Evolutionary conservation across 2,113 vertebrate genomes (phyloP).

Genomic region (Pipra filicauda): DNA sequence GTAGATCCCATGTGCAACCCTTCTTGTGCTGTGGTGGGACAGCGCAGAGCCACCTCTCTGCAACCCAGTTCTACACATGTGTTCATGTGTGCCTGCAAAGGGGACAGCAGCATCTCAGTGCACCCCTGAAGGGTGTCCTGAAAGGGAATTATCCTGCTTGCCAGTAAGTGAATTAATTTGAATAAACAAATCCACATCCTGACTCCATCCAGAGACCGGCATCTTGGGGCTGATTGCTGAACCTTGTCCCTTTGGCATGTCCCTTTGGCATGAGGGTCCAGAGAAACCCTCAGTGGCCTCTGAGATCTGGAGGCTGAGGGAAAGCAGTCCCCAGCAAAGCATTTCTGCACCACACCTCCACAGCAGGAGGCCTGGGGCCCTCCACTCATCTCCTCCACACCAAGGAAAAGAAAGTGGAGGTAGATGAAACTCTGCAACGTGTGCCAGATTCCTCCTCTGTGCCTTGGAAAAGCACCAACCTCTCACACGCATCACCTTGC

Average conservation of each 20-base stretch:
- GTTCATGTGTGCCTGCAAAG: rapidly evolving
- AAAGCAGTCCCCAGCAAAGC: not conserved
- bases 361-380: not conserved
- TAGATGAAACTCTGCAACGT: rapidly evolving
- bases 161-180: not conserved
- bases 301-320: not conserved
- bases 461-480: not conserved
- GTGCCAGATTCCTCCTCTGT: rapidly evolving
- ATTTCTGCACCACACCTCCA: not conserved
- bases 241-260: not conserved
- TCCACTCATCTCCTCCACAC: not conserved
- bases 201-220: not conserved
- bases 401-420: not conserved
- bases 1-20: rapidly evolving
- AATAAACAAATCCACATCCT: not conserved
- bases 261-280: not conserved
- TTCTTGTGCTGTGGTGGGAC: not conserved
- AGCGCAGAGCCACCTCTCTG: not conserved
- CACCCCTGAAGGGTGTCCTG: rapidly evolving
- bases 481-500: not conserved
- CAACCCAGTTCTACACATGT: rapidly evolving
- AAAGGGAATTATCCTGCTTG: not conserved
- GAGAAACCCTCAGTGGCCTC: not conserved
- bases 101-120: not conserved
- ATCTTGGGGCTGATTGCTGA: not conserved